Conservation (phyloP, 2,113 vertebrate species). For the Macrotus californicus region DNA sequence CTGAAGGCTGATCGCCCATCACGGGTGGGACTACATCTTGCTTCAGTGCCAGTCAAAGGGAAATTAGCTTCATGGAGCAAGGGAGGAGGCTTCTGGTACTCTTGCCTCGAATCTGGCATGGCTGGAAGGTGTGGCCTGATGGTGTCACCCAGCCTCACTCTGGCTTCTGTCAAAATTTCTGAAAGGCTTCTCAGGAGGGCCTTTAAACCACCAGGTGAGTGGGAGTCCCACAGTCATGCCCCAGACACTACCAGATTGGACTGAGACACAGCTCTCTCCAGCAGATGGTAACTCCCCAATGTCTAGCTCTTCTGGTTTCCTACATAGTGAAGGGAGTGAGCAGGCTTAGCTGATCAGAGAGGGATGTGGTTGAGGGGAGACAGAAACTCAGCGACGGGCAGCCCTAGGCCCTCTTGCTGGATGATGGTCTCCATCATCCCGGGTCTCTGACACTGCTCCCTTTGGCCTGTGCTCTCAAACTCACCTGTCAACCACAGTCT, state of each 20-base stretch:
- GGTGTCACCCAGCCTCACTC: neutral
- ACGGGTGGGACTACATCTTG: constrained; percentile 54
- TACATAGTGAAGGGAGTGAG: neutral
- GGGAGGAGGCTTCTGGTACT: constrained; percentile 42
- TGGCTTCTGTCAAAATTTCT: neutral
- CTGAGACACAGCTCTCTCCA: neutral
- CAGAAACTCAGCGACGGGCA: neutral
- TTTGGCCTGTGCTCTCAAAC: neutral
- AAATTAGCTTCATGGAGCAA: constrained; percentile 51
- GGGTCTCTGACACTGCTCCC: neutral
- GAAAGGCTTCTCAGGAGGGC: neutral
- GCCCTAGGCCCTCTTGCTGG: neutral
- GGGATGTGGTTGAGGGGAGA: neutral
- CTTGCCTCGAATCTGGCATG: neutral
- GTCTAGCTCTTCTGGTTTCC: neutral
- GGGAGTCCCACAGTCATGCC: neutral
- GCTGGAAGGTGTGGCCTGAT: neutral
- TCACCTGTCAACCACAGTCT: neutral
- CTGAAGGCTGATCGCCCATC: constrained; percentile 57
- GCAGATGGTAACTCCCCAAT: neutral
- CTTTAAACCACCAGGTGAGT: neutral
- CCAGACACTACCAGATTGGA: neutral
- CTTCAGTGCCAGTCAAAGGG: constrained; percentile 40
- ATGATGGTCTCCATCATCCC: neutral
- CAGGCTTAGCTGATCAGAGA: neutral